Evolutionary conservation across 1,140 invertebrate species (phyloP), one percentile per base, ranked within the genome.

Genomic region (Drosophila micromelanica): DNA sequence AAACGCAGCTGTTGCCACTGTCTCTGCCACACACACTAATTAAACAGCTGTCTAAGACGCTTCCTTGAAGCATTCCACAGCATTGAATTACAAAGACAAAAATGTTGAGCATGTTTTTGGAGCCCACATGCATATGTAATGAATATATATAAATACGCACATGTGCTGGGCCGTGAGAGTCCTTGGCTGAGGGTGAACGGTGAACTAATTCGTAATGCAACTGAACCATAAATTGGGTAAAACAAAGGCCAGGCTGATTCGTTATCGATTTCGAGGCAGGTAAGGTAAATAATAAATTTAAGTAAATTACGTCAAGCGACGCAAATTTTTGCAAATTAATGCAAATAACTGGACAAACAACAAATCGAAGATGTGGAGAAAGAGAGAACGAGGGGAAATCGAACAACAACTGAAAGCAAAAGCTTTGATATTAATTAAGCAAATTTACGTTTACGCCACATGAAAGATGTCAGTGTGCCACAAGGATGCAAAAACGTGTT

Each of bases 381-480:
- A 27, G 56, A 9, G 12, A 42, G 23, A 40, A n/a, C 8, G 45
- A 23, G 40, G 12, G 51, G n/a, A 27, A 52, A 15, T 9, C 52
- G 20, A 40, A 32, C 43, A 57, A 35, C 38, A 69, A 55, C 65
- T 75, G 78, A 85, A 87, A 84, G 73, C 74, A 69, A 86, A 71
- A 87, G 75, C 78, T 63, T 70, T 69, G 51, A 85, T 78, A 87
- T 86, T 86, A 86, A 86, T 86, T 86, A 86, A 75, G 59, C 72
- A 81, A 87, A 86, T 73, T 69, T 61, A 45, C 37, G 54, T 86
- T 68, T 11, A 23, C 42, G 38, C 51, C 65, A 49, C 72, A 73
- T 32, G 15, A 87, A 86, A 87, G 81, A 86, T 87, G 81, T 86
- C 82, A 86, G 81, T 86, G 81, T 87, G 81, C 80, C 81, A 86